Evolutionary conservation across 1,140 invertebrate genomes (phyloP), one percentile per base, ranked within the genome.

Genomic region (Temnothorax longispinosus): DNA sequence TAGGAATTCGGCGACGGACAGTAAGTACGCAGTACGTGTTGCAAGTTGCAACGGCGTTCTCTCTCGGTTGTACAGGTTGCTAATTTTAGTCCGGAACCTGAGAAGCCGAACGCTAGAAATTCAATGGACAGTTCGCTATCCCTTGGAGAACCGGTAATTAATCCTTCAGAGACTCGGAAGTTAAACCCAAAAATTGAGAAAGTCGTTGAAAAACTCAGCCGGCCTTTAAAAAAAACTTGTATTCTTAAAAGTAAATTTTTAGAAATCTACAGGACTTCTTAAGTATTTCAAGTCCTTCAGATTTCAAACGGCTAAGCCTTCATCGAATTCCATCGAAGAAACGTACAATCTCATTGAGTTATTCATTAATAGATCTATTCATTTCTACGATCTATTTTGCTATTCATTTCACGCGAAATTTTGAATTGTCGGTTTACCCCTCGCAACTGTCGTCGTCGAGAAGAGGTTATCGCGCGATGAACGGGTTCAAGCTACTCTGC

Each of bases 381-480:
- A 7, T 21, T 21, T 69, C 13, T 13, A 6, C n/a, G n/a, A 65
- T 27, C 27, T 27, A 1, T 27, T 27, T 1, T 27, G 27, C 27
- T 27, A 27, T 27, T 27, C 27, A 27, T 27, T 27, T 27, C 11
- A 32, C 76, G 18, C 44, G 32, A 27, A 11, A 62, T 15, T 11
- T 35, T 62, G 2, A 27, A 35, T 62, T 32, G 58, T 32, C 27
- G 32, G 32, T 5, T 18, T 35, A 35, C 13, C 11, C 10, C 65
- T 69, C n/a, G 41, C 41, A 21, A 69, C 11, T 44, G 7, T 81
- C 77, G 47, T 81, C 32, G 18, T 13, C 11, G 41, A 32, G 60
- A 2, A 58, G 52, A 88, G 86, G 88, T 90, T 90, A 90, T 90
- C 86, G 81, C 35, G 82, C 80, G 69, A 82, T 74, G 71, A 82